Evolutionary conservation across 1,140 invertebrate genomes (phyloP).

Genomic region (Eupeodes corollae): DNA sequence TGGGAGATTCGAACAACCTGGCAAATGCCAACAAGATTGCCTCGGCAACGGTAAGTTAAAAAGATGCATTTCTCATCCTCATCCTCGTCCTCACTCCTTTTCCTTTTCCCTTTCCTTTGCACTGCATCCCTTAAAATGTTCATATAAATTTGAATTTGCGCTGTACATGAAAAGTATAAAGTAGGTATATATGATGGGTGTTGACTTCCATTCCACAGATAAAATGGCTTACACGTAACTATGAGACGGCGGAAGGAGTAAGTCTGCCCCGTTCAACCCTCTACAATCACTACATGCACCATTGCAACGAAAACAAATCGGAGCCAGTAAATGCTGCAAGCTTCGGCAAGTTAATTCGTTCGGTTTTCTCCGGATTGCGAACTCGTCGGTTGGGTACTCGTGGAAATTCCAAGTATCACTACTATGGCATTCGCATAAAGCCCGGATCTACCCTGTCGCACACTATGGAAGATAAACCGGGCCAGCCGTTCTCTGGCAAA

Average conservation of each 20-base stretch:
- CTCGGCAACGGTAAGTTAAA: slow-evolving; percentile 70
- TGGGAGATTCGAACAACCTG: slow-evolving; percentile 43
- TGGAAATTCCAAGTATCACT: slow-evolving; percentile 99
- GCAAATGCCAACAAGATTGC: slow-evolving; percentile 76
- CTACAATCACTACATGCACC: slow-evolving; percentile 92
- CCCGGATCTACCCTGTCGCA: slow-evolving; percentile 65
- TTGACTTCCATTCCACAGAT: slow-evolving; percentile 48
- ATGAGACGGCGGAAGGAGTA: slow-evolving; percentile 95
- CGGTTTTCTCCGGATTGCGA: slow-evolving; percentile 89
- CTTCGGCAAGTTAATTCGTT: slow-evolving; percentile 97
- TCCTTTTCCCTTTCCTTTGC: too few relatives aligned
- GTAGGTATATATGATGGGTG: background rate
- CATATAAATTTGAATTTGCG: too few relatives aligned
- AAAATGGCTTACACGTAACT: slow-evolving; percentile 95
- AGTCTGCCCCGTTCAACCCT: slow-evolving; percentile 90
- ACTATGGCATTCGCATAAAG: slow-evolving; percentile 97
- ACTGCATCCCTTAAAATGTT: too few relatives aligned
- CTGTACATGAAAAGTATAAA: background rate
- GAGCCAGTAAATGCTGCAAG: slow-evolving; percentile 98
- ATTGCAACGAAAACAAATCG: slow-evolving; percentile 87
- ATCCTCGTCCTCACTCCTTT: too few relatives aligned
- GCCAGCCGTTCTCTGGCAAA: slow-evolving; percentile 11
- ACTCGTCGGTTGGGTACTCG: slow-evolving; percentile 90
- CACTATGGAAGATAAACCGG: slow-evolving; percentile 37
- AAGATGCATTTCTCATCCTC: too few relatives aligned